Evolutionary conservation across 2,888 invertebrate genomes (phyloP), one percentile per base, ranked within the genome.

Genomic region (Oscheius myriophilus): DNA sequence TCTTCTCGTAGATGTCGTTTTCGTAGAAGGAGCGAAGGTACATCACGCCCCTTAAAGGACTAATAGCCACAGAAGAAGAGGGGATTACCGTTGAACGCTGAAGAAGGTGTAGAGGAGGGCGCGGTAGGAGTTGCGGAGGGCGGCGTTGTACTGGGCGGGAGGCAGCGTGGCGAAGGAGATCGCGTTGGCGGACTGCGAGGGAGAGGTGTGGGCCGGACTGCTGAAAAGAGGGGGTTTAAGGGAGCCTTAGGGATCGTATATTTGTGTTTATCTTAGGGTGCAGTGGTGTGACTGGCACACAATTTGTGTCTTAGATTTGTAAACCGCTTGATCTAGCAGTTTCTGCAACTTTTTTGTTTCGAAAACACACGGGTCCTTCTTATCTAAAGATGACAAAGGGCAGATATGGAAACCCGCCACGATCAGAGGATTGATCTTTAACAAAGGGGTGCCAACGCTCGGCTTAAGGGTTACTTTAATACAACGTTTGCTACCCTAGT

Each of bases 141-240:
- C 73, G 25, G 70, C 67, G 23, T 72, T 68, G 67, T 73, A 84
- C 14, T 75, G 69, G 12, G 70, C 68, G 12, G 84, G 82, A 18
- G 84, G 82, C 23, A 82, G 62, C 39, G 77, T 77, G 43, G 84
- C 82, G 57, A 82, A 78, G 9, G 83, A 81, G n/a, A 84, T 68
- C n/a, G 84, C 84, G 23, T 81, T 78, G 12, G 84, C 84, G 21
- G 73, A 78, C 62, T 84, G 84, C 51, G 80, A 74, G 9, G 84
- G 82, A 43, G 69, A 67, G 4, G 83, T 84, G 69, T 78, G 75
- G 11, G 84, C 84, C 1, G 84, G 84, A n/a, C 73, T 76, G 66
- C 84, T 84, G 70, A 61, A 76, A 69, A 54, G n/a, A 43, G 45
- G 16, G 12, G 12, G 12, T 43, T 43, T 14, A 43, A 43, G 16